Conservation (phyloP, 2,888 invertebrate species). For the Agapetus fuscipes region DNA sequence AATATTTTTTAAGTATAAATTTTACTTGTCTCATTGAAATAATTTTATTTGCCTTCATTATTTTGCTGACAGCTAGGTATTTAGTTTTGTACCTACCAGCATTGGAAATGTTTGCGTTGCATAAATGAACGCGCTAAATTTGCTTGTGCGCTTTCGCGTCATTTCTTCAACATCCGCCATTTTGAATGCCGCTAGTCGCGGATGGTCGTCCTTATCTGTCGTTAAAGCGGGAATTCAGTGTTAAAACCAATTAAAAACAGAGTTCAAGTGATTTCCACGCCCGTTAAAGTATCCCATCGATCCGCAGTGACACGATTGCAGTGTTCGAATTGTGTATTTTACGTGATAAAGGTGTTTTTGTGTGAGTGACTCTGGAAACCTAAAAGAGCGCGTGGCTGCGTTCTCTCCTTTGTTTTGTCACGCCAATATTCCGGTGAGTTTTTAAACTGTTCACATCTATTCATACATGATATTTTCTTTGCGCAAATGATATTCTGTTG, state of each 20-base stretch:
- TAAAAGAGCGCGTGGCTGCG: constrained; percentile 49
- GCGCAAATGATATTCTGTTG: no score
- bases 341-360: constrained; percentile 41
- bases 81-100: no score
- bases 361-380: constrained; percentile 26
- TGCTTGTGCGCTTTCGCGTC: constrained; percentile 35
- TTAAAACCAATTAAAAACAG: constrained; percentile 7
- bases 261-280: constrained; percentile 5
- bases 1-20: no score
- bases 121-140: background rate
- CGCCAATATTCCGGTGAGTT: constrained; percentile 42
- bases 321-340: constrained; percentile 34
- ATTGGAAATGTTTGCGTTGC: background rate
- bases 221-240: constrained; percentile 13
- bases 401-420: constrained; percentile 45
- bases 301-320: constrained; percentile 34
- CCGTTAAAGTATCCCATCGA: constrained; percentile 1
- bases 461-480: no score
- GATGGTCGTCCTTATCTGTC: constrained; percentile 24
- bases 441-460: constrained; percentile 6
- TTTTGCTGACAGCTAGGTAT: no score
- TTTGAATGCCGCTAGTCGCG: constrained; percentile 49
- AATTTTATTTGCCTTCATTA: no score
- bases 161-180: constrained; percentile 38
- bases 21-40: no score